Evolutionary conservation across 1,140 invertebrate species (phyloP).

Genomic region (Venturia canescens): DNA sequence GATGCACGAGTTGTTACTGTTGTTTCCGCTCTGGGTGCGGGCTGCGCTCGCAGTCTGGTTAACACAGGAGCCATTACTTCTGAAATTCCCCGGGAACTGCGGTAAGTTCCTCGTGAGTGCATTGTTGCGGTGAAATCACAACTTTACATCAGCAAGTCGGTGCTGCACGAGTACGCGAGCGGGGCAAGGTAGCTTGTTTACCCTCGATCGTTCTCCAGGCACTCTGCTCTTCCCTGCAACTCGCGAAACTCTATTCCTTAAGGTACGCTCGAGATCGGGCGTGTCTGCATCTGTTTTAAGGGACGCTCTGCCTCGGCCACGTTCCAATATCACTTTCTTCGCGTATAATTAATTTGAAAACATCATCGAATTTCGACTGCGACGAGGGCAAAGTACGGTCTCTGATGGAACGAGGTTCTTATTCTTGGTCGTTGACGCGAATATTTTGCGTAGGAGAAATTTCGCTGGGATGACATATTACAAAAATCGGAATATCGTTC

Average conservation of each 20-base stretch:
- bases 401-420: no score
- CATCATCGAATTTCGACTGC: no score
- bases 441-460: no score
- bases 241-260: background rate
- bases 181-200: background rate
- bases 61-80: background rate
- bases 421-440: no score
- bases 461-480: no score
- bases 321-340: background rate
- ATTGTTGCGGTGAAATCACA: conserved; percentile 12
- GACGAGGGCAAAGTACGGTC: background rate
- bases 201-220: background rate
- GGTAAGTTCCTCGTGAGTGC: background rate
- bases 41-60: background rate
- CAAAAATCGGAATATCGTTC: background rate
- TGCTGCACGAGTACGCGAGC: background rate
- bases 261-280: background rate
- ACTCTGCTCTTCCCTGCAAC: background rate
- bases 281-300: background rate
- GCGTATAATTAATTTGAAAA: no score
- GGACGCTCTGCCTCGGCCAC: background rate
- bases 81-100: background rate
- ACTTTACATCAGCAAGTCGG: background rate
- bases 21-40: background rate
- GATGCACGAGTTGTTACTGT: background rate